phyloP scores from a whole-genome alignment of 2,888 invertebrate genomes.

The Oxytorus armatus region DNA sequence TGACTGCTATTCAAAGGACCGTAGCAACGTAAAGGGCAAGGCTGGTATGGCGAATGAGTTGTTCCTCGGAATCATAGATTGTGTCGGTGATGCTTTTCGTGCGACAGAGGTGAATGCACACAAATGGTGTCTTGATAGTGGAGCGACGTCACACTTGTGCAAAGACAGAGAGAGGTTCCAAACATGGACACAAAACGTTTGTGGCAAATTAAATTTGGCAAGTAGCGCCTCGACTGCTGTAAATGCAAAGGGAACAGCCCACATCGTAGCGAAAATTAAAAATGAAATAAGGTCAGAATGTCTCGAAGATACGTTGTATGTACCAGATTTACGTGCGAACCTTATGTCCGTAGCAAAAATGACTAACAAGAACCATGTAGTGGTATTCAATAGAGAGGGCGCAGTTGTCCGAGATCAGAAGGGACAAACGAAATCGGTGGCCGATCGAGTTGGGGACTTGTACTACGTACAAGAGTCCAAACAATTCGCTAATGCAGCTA shows the following conservation, averaged over 20 bases:
- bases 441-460: constrained; percentile 60
- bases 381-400: constrained; percentile 47
- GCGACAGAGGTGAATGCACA: too few relatives aligned
- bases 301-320: constrained; percentile 61
- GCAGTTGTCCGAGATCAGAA: constrained; percentile 52
- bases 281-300: background rate
- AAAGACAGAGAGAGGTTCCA: constrained; percentile 40
- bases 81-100: too few relatives aligned
- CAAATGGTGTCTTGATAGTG: constrained; percentile 55
- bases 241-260: constrained; percentile 24
- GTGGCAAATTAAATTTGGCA: constrained; percentile 28
- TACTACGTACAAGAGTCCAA: constrained; percentile 55
- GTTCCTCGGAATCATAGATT: too few relatives aligned
- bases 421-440: constrained; percentile 44
- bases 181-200: background rate
- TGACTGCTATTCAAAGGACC: background rate
- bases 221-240: constrained; percentile 21
- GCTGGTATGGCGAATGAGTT: too few relatives aligned
- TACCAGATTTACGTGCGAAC: constrained; percentile 69
- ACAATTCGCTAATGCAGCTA: too few relatives aligned
- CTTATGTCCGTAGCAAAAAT: constrained; percentile 68
- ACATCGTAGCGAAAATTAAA: constrained; percentile 1
- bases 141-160: constrained; percentile 52
- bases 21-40: too few relatives aligned
- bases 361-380: constrained; percentile 55